Evolutionary conservation across 2,888 invertebrate genomes (phyloP), one percentile per base, ranked within the genome.

Genomic region (Epistrophe grossulariae): DNA sequence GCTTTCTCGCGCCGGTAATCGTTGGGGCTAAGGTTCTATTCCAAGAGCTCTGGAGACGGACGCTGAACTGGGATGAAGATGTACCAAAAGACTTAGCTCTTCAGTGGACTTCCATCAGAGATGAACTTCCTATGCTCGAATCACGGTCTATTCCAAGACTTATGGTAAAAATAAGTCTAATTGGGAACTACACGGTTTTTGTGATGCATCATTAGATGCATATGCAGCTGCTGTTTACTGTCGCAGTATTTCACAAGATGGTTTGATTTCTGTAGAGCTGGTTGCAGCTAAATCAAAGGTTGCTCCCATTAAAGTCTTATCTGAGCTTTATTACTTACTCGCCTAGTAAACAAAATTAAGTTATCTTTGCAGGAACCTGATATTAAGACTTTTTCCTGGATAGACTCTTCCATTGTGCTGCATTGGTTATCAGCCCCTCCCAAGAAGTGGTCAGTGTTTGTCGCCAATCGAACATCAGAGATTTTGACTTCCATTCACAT

Each of bases 351-450:
- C 2, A 62, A 62, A 62, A 62, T 62, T 13, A 40, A 62, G 24
- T 0, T 19, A 8, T 62, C 19, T 62, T 40, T 62, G 15, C 38
- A 62, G 60, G 60, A 60, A 19, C 17, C 38, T 40, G 40, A 40
- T 40, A 19, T 60, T 19, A 40, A 38, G 10, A 40, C 6, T 6
- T 59, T 59, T 11, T 38, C 59, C 4, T 59, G 59, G 59, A 59
- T 38, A 13, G 59, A 59, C 11, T 62, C 40, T 11, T 62, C 40
- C n/a, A 62, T 62, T 19, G 60, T 62, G 24, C 19, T 62, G 10
- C 19, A 62, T 40, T 62, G 60, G 60, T 38, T 62, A 7, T 62
- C 60, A 8, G 40, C 60, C 2, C 60, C 60, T 62, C 60, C 60
- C 5, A 62, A 62, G 13, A 62, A 62, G 19, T 62, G 60, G 40